A percentile compares a stretch with the other conserved stretches of the same genome.
These are phyloP conservation scores for Myotis daubentonii DNA, from an alignment of 2,797 vertebrate genomes.

Conservation along the genomic window DNA sequence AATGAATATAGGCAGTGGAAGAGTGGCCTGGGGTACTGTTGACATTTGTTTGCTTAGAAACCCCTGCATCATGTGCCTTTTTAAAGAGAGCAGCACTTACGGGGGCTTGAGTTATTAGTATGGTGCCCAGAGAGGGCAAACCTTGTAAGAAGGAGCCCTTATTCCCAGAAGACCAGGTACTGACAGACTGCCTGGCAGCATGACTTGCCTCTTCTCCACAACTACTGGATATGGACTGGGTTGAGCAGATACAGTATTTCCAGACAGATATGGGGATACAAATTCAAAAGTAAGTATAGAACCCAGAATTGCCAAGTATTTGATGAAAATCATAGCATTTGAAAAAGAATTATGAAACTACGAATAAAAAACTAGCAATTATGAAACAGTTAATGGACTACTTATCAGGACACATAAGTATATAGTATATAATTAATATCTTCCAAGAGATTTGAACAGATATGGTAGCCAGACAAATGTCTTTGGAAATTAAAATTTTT, in stretches of 20 bases:
- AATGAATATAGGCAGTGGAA: background rate
- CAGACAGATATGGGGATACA: background rate
- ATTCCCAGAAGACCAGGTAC: background rate
- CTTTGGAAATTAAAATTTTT: conserved; percentile 51
- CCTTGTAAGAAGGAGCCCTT: background rate
- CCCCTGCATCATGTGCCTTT: background rate
- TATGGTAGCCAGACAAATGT: background rate
- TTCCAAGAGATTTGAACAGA: background rate
- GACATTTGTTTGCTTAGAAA: background rate
- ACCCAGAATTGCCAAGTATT: background rate
- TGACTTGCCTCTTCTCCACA: background rate
- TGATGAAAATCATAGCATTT: background rate
- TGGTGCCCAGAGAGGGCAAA: background rate
- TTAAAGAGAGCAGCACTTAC: background rate
- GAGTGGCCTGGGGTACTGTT: background rate
- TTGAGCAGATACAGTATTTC: background rate
- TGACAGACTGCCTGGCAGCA: background rate
- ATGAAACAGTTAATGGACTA: background rate
- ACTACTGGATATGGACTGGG: background rate
- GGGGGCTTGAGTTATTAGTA: background rate
- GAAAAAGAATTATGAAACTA: conserved; percentile 16
- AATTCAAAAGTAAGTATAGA: background rate
- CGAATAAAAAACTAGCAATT: background rate
- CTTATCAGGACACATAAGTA: background rate
- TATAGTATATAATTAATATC: background rate